Percentiles rank a stretch among this genome's conserved stretches.
Evolutionary conservation across 2,797 vertebrate genomes (phyloP).

Genomic region (Heterohyrax brucei): DNA sequence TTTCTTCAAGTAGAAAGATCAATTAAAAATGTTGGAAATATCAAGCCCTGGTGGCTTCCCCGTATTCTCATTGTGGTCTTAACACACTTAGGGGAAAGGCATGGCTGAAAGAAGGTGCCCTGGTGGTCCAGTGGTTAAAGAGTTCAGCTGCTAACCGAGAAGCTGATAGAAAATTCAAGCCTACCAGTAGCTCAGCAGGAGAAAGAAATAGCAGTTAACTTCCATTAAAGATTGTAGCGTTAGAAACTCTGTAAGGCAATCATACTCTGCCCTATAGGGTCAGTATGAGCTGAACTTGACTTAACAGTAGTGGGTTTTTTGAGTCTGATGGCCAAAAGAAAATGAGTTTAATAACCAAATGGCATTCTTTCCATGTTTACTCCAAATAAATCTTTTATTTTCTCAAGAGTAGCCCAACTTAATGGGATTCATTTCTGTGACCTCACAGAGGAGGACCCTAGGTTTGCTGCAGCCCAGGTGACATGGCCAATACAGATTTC

Average conservation of each 20-base stretch:
- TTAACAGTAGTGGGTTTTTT: too few relatives aligned
- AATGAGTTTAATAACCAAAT: slow-evolving; percentile 55
- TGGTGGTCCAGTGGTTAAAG: too few relatives aligned
- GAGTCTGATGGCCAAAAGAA: slow-evolving; percentile 31
- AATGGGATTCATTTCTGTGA: neutral
- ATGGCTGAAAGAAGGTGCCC: too few relatives aligned
- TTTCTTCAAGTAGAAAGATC: slow-evolving; percentile 51
- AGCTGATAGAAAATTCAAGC: too few relatives aligned
- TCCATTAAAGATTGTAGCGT: too few relatives aligned
- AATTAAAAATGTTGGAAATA: slow-evolving; percentile 32
- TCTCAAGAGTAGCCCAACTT: slow-evolving; percentile 21
- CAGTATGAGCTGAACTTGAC: too few relatives aligned
- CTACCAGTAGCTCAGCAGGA: too few relatives aligned
- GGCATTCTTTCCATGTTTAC: neutral
- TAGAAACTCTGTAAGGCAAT: too few relatives aligned
- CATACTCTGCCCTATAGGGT: too few relatives aligned
- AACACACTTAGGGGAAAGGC: neutral
- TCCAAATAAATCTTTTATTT: slow-evolving; percentile 12
- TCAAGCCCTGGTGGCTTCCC: neutral
- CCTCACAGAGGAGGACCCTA: neutral
- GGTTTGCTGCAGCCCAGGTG: neutral
- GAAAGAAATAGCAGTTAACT: too few relatives aligned
- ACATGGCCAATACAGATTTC: neutral
- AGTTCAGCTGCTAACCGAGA: too few relatives aligned
- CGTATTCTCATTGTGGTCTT: neutral